Evolutionary conservation across 2,113 vertebrate genomes (phyloP).

Genomic region (Macroglossus sobrinus): DNA sequence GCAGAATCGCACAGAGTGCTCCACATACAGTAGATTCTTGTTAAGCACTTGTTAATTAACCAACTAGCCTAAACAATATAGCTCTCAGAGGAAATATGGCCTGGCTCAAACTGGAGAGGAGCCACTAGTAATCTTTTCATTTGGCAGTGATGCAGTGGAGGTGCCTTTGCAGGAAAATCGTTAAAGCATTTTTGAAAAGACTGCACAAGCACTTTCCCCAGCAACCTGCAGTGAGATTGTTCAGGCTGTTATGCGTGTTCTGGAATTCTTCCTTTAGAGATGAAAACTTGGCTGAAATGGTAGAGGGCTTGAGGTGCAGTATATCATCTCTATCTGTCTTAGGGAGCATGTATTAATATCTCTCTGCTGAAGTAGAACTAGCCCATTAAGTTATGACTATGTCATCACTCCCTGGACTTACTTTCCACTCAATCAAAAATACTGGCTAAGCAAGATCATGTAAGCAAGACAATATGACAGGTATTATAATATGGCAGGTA

Average conservation of each 20-base stretch:
- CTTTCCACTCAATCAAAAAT: not conserved
- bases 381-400: not conserved
- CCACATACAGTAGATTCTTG: constrained; percentile 13
- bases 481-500: not conserved
- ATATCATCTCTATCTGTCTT: not conserved
- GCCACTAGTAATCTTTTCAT: not conserved
- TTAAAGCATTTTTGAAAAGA: constrained; percentile 22
- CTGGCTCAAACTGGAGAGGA: constrained; percentile 18
- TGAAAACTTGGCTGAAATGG: not conserved
- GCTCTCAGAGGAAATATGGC: constrained; percentile 20
- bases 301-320: not conserved
- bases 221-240: constrained; percentile 22
- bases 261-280: constrained; percentile 16
- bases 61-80: not conserved
- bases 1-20: not conserved
- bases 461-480: not conserved
- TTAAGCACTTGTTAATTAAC: constrained; percentile 50
- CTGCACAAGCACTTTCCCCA: constrained; percentile 4
- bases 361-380: not conserved
- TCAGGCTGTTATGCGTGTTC: not conserved
- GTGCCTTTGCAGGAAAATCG: constrained; percentile 13
- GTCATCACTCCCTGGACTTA: not conserved
- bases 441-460: not conserved
- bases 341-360: not conserved
- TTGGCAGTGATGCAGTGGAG: not conserved